phyloP scores from a whole-genome alignment of 2,113 vertebrate genomes.

The Ochotona princeps region DNA sequence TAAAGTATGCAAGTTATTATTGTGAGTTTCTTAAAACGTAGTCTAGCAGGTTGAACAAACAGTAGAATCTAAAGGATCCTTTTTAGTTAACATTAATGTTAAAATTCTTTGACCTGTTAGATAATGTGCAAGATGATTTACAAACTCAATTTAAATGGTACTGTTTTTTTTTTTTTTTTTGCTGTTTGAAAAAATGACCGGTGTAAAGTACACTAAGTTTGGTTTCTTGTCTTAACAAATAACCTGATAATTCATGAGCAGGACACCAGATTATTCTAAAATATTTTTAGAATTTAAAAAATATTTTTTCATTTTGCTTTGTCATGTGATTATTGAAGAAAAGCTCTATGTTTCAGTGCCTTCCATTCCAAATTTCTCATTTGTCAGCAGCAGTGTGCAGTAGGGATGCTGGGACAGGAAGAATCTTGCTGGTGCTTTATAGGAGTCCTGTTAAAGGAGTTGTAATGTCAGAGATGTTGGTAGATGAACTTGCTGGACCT shows the following conservation, averaged over 20 bases:
- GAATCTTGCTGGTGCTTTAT: neutral
- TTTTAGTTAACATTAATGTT: neutral
- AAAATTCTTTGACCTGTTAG: neutral
- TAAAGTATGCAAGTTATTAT: neutral
- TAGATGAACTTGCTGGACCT: neutral
- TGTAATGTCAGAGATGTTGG: neutral
- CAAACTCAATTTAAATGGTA: conserved; percentile 38
- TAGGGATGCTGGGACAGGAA: neutral
- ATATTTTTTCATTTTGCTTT: conserved; percentile 36
- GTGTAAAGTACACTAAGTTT: neutral
- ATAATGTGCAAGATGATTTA: conserved; percentile 17
- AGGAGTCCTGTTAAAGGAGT: neutral
- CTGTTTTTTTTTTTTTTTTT: neutral
- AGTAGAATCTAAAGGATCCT: neutral
- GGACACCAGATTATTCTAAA: neutral
- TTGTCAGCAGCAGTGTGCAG: neutral
- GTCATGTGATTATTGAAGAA: neutral
- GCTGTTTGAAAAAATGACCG: neutral
- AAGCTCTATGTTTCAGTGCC: neutral
- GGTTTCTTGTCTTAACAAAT: conserved; percentile 34
- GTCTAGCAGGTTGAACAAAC: neutral
- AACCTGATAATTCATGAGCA: conserved; percentile 35
- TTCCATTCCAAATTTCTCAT: neutral
- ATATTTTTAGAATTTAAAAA: neutral
- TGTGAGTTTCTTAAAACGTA: conserved; percentile 9